phyloP scores from a whole-genome alignment of 1,140 invertebrate genomes.

The Pentalonia nigronervosa region DNA sequence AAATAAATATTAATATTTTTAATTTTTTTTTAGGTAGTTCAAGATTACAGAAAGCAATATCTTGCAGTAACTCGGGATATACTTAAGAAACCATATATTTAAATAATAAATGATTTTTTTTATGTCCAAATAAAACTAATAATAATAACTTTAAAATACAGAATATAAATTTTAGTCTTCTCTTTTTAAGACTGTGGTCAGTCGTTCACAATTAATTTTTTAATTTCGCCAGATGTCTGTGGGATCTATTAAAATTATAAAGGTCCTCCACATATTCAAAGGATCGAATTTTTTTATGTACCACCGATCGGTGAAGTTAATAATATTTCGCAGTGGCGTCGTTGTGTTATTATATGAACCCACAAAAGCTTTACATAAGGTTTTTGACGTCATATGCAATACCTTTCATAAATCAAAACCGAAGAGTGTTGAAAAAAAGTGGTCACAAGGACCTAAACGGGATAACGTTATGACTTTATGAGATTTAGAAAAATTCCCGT shows the following conservation, averaged over 20 bases:
- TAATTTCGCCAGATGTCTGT: too few relatives aligned
- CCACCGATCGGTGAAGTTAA: not conserved
- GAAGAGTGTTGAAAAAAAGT: slow-evolving; percentile 27
- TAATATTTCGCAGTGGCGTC: not conserved
- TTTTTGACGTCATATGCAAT: slow-evolving; percentile 24
- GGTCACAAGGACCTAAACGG: slow-evolving; percentile 7
- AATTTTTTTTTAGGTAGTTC: too few relatives aligned
- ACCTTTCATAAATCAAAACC: slow-evolving; percentile 38
- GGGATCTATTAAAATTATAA: slow-evolving; percentile 5
- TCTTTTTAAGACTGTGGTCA: not conserved
- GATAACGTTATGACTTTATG: slow-evolving; percentile 15
- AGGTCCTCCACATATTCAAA: not conserved
- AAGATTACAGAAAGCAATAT: too few relatives aligned
- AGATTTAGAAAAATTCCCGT: slow-evolving; percentile 15
- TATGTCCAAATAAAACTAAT: too few relatives aligned
- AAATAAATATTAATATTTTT: too few relatives aligned
- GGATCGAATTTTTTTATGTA: not conserved
- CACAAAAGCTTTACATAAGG: slow-evolving; percentile 11
- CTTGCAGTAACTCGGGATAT: too few relatives aligned
- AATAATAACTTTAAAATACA: too few relatives aligned
- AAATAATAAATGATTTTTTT: too few relatives aligned
- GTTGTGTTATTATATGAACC: not conserved
- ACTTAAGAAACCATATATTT: too few relatives aligned
- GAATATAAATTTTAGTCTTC: not conserved
- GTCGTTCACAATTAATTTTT: not conserved